Conservation (phyloP, 2,888 invertebrate genomes). For the Cryptus armator region DNA sequence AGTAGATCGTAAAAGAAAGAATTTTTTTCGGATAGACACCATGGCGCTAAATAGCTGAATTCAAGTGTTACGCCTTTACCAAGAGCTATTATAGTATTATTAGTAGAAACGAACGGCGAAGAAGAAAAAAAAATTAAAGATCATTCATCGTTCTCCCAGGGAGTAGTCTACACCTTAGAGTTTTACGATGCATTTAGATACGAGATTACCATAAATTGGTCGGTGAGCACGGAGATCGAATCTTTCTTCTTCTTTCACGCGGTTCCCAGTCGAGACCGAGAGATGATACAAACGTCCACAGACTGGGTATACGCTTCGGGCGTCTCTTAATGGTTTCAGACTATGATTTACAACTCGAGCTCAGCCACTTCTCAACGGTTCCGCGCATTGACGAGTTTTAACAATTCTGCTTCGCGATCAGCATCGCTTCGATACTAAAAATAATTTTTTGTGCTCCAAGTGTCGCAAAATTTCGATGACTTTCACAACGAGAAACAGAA, state of each 20-base stretch:
- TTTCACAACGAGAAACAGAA: too few relatives aligned
- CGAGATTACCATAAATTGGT: slow-evolving; percentile 67
- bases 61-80: slow-evolving; percentile 14
- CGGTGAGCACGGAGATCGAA: slow-evolving; percentile 55
- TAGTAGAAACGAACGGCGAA: background rate
- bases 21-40: background rate
- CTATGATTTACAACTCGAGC: slow-evolving; percentile 34
- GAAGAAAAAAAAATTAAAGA: slow-evolving; percentile 22
- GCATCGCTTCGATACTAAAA: background rate
- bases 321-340: slow-evolving; percentile 33
- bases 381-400: slow-evolving; percentile 9
- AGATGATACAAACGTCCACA: slow-evolving; percentile 22
- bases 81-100: slow-evolving; percentile 14
- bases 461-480: too few relatives aligned
- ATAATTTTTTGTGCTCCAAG: too few relatives aligned
- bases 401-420: slow-evolving; percentile 24
- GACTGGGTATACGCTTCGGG: background rate
- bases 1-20: slow-evolving; percentile 56
- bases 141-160: slow-evolving; percentile 28
- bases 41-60: slow-evolving; percentile 22
- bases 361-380: background rate
- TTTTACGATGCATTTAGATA: slow-evolving; percentile 69
- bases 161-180: slow-evolving; percentile 57
- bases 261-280: background rate
- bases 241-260: slow-evolving; percentile 38